Evolutionary conservation across 2,797 vertebrate genomes (phyloP).

Genomic region (Hippopotamyrus pictus): DNA sequence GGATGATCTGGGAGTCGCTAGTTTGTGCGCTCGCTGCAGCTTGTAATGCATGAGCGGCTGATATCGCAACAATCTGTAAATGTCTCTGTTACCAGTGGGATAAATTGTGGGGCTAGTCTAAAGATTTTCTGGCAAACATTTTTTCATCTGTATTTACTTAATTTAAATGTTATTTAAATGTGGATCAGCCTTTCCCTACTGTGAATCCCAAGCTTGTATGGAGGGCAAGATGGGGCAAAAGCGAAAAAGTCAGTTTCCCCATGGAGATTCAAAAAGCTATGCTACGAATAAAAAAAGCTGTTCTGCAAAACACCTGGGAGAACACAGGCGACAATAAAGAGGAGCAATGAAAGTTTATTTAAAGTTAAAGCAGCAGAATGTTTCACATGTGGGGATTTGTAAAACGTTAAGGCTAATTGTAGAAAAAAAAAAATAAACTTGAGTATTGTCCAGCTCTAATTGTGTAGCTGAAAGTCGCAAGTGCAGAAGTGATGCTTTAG

Average conservation of each 20-base stretch:
- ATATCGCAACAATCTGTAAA: not conserved
- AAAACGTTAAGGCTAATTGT: not conserved
- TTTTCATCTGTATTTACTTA: not conserved
- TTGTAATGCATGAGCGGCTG: not conserved
- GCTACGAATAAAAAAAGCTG: not conserved
- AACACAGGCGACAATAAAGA: not conserved
- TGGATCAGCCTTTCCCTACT: not conserved
- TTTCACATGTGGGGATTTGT: not conserved
- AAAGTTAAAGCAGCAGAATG: not conserved
- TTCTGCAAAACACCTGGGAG: not conserved
- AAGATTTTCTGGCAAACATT: not conserved
- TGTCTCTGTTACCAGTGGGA: not conserved
- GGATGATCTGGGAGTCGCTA: not conserved
- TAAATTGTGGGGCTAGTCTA: not conserved
- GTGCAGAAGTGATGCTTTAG: not conserved
- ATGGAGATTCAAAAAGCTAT: not conserved
- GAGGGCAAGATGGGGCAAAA: not conserved
- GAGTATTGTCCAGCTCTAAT: not conserved
- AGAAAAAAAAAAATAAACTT: not conserved
- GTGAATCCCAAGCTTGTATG: not conserved
- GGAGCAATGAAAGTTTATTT: not conserved
- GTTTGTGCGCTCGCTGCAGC: not conserved
- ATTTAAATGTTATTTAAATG: not conserved
- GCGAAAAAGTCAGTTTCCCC: not conserved
- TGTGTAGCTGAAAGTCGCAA: not conserved